Evolutionary conservation across 2,797 vertebrate genomes (phyloP).

Genomic region (Silurus lanzhouensis): DNA sequence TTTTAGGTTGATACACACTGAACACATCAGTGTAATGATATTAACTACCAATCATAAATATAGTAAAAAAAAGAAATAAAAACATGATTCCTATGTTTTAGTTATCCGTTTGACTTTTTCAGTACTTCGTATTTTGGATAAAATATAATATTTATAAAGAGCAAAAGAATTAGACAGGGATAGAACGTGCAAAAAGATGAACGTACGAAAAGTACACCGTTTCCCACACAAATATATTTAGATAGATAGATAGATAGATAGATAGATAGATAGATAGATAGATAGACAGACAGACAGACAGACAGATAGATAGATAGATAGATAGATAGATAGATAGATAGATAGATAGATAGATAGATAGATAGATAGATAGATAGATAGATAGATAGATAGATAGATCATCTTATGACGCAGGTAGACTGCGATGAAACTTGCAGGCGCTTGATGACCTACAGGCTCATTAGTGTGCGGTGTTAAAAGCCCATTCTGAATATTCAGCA

Average conservation of each 20-base stretch:
- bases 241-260: neutral
- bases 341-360: neutral
- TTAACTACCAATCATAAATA: neutral
- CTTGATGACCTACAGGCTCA: conserved; percentile 36
- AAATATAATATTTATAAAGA: neutral
- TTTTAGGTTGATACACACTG: neutral
- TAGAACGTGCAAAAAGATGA: neutral
- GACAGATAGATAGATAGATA: too few species aligned
- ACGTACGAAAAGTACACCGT: neutral
- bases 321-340: too few species aligned
- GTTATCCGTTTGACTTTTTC: neutral
- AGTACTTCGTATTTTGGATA: neutral
- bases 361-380: neutral
- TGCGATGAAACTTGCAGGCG: conserved; percentile 15
- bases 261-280: too few species aligned
- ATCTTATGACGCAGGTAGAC: neutral
- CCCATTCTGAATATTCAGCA: conserved; percentile 54
- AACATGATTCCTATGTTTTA: neutral
- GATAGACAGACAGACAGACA: too few species aligned
- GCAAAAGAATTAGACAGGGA: neutral
- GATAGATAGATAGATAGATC: neutral
- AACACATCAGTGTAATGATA: neutral
- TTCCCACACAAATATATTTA: neutral
- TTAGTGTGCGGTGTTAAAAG: conserved; percentile 65
- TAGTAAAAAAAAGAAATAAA: neutral